Evolutionary conservation across 2,113 vertebrate genomes (phyloP).

Genomic region (Talpa occidentalis): DNA sequence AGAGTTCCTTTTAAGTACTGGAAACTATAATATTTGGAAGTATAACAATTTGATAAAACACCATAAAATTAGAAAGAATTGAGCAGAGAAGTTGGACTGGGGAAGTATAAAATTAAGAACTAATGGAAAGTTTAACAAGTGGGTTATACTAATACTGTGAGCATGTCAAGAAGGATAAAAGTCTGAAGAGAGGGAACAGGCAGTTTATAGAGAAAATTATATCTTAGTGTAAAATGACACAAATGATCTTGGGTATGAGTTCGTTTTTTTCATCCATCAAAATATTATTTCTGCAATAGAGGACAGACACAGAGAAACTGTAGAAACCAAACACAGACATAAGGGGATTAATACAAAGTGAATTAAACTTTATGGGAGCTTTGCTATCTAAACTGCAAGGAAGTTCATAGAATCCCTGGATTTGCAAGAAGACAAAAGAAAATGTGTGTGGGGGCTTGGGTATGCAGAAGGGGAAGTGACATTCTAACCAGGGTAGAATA

Average conservation of each 20-base stretch:
- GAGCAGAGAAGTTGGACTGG: neutral
- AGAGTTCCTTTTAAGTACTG: neutral
- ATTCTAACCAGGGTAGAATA: neutral
- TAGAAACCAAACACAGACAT: neutral
- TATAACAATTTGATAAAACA: neutral
- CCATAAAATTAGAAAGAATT: neutral
- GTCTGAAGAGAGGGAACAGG: neutral
- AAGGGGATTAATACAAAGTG: neutral
- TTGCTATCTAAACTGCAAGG: neutral
- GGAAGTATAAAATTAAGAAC: neutral
- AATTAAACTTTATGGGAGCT: neutral
- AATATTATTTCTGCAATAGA: neutral
- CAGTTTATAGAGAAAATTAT: neutral
- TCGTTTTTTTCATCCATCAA: neutral
- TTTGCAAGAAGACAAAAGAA: neutral
- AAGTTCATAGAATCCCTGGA: neutral
- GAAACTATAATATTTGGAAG: neutral
- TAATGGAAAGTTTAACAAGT: neutral
- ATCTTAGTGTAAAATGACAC: neutral
- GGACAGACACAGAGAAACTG: neutral
- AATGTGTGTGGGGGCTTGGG: accelerated
- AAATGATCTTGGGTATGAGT: neutral
- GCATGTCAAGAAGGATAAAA: neutral
- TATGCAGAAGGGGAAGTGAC: neutral
- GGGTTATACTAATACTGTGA: neutral